Evolutionary conservation across 92 coral and sea anemone species (phyloP).

Genomic region (Epizoanthus scotinus): DNA sequence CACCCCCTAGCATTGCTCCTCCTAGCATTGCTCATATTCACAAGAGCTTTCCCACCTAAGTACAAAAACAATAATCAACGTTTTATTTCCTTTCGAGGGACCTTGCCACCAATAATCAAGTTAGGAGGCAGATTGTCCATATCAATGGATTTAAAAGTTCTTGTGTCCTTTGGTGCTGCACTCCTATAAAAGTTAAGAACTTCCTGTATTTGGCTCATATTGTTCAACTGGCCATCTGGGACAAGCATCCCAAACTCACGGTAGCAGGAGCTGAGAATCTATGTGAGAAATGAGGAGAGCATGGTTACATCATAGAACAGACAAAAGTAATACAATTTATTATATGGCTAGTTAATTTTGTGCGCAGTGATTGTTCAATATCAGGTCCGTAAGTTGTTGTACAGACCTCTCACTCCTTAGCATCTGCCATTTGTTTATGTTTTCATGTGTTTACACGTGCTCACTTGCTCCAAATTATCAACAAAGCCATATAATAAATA

Average conservation of each 20-base stretch:
- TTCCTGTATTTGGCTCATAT: conserved; percentile 47
- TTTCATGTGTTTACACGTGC: too few species aligned
- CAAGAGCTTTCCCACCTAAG: background rate
- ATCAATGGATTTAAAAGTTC: conserved; percentile 77
- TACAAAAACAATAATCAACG: background rate
- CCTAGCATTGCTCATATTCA: too few species aligned
- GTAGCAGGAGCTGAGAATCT: conserved; percentile 65
- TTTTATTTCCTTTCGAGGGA: conserved; percentile 58
- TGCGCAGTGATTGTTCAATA: too few species aligned
- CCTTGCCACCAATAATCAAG: conserved; percentile 74
- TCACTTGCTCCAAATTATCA: too few species aligned
- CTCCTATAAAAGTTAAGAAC: conserved; percentile 54
- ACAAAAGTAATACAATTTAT: background rate
- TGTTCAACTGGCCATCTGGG: conserved; percentile 53
- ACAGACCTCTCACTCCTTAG: too few species aligned
- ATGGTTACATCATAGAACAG: background rate
- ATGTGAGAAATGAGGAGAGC: background rate
- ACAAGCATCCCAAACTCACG: conserved; percentile 66
- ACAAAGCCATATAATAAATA: too few species aligned
- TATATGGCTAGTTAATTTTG: too few species aligned
- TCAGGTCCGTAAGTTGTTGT: too few species aligned
- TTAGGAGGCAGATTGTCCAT: conserved; percentile 72
- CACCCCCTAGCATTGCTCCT: too few species aligned
- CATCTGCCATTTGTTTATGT: too few species aligned
- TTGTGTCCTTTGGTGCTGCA: conserved; percentile 51